Percentiles rank a stretch among this genome's conserved stretches.
These are phyloP conservation scores for Protonemura montana DNA, from an alignment of 2,888 invertebrate species.

Conservation along the genomic window DNA sequence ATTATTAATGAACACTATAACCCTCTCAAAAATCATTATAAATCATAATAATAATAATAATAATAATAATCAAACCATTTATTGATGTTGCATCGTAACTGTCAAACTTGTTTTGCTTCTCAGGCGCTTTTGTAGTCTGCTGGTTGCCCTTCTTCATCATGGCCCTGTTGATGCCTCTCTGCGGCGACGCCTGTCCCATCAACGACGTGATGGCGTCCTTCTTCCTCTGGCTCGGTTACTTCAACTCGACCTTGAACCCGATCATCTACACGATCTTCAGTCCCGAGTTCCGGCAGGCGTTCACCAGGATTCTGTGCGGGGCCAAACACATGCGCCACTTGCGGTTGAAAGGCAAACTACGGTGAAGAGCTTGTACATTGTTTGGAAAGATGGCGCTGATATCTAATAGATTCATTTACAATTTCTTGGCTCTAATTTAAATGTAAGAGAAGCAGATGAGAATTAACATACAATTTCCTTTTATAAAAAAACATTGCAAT, in stretches of 20 bases:
- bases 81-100: no score
- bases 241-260: conserved; percentile 90
- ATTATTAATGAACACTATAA: no score
- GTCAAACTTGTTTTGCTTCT: no score
- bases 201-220: conserved; percentile 77
- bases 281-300: conserved; percentile 90
- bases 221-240: conserved; percentile 90
- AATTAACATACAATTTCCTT: no score
- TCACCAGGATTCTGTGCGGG: conserved; percentile 84
- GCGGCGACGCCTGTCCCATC: conserved; percentile 71
- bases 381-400: no score
- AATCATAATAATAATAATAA: no score
- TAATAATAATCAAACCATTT: no score
- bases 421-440: no score
- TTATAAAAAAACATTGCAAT: no score
- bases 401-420: no score
- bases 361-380: conserved; percentile 44
- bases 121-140: conserved; percentile 90
- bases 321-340: conserved; percentile 55
- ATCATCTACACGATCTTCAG: conserved; percentile 94
- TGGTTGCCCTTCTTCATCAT: conserved; percentile 95
- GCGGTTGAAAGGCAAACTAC: conserved; percentile 51
- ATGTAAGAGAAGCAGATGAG: no score
- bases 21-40: no score
- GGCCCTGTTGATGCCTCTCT: conserved; percentile 85